Base-by-base conservation (phyloP, 2,113 vertebrate species). In the Albula glossodonta region DNA sequence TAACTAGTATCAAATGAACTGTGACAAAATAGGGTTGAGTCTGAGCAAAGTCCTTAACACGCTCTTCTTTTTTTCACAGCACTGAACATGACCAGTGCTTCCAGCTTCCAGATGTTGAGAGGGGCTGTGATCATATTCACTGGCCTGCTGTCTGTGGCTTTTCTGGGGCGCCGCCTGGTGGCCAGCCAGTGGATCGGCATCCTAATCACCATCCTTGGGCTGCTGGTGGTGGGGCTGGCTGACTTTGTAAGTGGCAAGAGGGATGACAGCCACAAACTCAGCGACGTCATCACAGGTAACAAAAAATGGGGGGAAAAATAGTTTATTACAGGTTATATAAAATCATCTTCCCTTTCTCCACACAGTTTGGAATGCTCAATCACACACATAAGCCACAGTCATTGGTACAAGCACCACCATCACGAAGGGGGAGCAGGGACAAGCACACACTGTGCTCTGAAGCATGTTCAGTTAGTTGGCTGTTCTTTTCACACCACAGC, bases 51-150 rank as follows among this genome's bases (percentile, higher is more conserved):
- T 41, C 31, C 31, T 41, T 41, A 41, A 41, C 31, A 41, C 31
- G 31, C 31, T 41, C 31, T 1, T 41, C 31, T 41, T 41, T 41
- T 41, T 41, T 41, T 41, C 31, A 41, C 85, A 99, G 98, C 97
- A 50, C 93, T 98, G 83, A 98, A 96, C 93, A 98, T 99, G 97
- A 99, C 97, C 49, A 98, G 97, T 0, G 97, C 97, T 50, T 99
- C 97, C 90, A 99, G 98, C 91, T 99, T 99, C 95, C 98, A 99
- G 96, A 99, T 99, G 98, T 91, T 99, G 11, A 96, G 97, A 0
- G 97, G 98, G 0, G 96, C 97, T 0, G 97, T 99, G 86, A 96
- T 99, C 93, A 95, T 99, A 89, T 99, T 99, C 94, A 99, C 97
- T 0, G 97, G 98, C 12, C 94, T 99, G 10, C 95, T 99, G 11